Evolutionary conservation across 2,797 vertebrate genomes (phyloP).

Genomic region (Melopsittacus undulatus): DNA sequence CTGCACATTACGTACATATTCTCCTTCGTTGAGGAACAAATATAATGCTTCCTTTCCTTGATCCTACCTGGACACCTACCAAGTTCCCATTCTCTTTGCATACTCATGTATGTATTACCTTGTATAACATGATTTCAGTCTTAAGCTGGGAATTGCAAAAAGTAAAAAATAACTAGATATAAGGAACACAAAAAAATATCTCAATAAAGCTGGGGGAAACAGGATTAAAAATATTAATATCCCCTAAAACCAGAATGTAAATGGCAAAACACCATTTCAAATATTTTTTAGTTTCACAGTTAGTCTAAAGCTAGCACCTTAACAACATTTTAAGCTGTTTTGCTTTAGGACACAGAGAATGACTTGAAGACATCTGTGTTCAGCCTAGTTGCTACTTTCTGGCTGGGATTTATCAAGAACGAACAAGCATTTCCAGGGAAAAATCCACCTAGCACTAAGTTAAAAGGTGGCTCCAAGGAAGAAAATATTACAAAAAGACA

Average conservation of each 20-base stretch:
- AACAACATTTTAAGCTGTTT: not conserved
- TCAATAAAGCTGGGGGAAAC: not conserved
- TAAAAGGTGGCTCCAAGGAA: not conserved
- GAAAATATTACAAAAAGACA: not conserved
- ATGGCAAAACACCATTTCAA: not conserved
- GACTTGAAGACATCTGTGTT: not conserved
- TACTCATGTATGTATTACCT: not conserved
- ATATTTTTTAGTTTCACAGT: not conserved
- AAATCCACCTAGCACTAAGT: not conserved
- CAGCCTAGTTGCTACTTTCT: not conserved
- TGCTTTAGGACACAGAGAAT: not conserved
- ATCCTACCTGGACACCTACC: conserved; percentile 31
- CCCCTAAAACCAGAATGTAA: not conserved
- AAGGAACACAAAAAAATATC: not conserved
- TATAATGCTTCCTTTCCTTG: not conserved
- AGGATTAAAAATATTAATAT: not conserved
- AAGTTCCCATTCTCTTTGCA: conserved; percentile 24
- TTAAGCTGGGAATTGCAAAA: conserved; percentile 25
- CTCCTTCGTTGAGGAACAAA: not conserved
- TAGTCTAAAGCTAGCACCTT: not conserved
- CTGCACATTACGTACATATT: not conserved
- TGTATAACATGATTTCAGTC: not conserved
- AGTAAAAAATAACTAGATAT: conserved; percentile 36
- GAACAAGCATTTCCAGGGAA: not conserved
- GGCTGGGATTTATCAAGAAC: not conserved